Base-by-base conservation (phyloP, 2,888 invertebrate genomes). In the Oxyscelio sp. region DNA sequence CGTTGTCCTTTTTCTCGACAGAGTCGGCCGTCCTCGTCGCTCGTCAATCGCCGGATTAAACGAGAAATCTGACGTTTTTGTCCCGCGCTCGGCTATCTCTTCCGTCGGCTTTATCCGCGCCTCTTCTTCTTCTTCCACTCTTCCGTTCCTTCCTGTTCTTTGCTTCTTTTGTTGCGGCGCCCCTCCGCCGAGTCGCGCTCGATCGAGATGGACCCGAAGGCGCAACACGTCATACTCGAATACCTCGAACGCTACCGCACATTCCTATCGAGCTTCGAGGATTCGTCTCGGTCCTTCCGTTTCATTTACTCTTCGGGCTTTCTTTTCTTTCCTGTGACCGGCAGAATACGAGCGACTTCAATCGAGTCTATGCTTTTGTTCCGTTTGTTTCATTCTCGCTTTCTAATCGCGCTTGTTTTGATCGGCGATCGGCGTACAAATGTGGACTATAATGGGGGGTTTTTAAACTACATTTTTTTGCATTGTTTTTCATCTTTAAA, bases 1-100 rank as follows among this genome's bases (percentile, higher is more conserved):
- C 50, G 48, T 58, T 56, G 59, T 61, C 71, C 34, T 40, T 59
- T 50, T 59, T 43, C 59, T 50, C 50, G 58, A 48, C 71, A 59
- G 34, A 15, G 58, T 38, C 21, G 15, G 27, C 17, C 40, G 22
- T 17, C 50, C n/a, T 15, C 17, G 21, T 34, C 38, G 15, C 21
- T 31, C 65, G 50, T 19, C 65, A 65, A 65, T 65, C 34, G 65
- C 38, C 38, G 19, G 68, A 56, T 70, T 40, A 56, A 27, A 38
- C 21, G 56, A 58, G 48, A 58, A 71, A 71, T 48, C 58, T 45
- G n/a, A 13, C 34, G 4, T 54, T 68, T 68, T 48, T 21, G 17
- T 59, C 40, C 40, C 40, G 17, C 40, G 15, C 40, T 34, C 58
- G 11, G 6, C 31, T 56, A 56, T 34, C 19, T 56, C 9, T 56